Evolutionary conservation across 2,797 vertebrate genomes (phyloP).

Genomic region (Pachyuromys duprasi): DNA sequence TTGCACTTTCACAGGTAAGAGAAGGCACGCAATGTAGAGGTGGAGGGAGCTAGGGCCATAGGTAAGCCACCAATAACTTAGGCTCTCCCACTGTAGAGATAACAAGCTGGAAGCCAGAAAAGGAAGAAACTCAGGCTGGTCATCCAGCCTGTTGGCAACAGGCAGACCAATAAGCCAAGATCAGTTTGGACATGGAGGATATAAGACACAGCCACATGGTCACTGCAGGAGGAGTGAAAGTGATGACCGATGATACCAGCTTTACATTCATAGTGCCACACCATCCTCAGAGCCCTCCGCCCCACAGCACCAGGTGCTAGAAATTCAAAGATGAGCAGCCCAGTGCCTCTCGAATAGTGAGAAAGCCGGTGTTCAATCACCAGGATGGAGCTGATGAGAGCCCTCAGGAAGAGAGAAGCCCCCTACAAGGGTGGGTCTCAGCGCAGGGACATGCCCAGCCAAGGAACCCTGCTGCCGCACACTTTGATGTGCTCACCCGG

Average conservation of each 20-base stretch:
- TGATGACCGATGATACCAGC: fast-evolving
- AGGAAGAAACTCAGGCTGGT: neutral
- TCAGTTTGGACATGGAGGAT: neutral
- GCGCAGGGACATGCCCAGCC: neutral
- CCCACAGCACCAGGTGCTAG: too few species aligned
- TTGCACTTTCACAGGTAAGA: fast-evolving
- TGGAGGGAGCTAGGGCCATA: neutral
- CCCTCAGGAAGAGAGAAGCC: neutral
- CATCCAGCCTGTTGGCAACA: neutral
- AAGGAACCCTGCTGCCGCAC: neutral
- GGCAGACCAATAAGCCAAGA: neutral
- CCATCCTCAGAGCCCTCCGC: neutral
- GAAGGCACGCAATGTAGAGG: fast-evolving
- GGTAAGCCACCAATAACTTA: fast-evolving
- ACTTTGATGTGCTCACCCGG: slow-evolving; percentile 79
- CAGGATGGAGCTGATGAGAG: neutral
- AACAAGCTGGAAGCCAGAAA: neutral
- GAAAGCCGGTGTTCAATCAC: fast-evolving
- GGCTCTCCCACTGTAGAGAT: neutral
- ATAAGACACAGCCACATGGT: neutral
- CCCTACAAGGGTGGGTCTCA: neutral
- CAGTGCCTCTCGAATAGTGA: neutral
- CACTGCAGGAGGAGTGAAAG: fast-evolving
- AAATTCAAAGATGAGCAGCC: neutral
- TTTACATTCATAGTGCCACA: fast-evolving